Percentiles rank a stretch among this genome's conserved stretches.
phyloP scores from a whole-genome alignment of 2,888 invertebrate genomes.

The Xestia rhomboidea region DNA sequence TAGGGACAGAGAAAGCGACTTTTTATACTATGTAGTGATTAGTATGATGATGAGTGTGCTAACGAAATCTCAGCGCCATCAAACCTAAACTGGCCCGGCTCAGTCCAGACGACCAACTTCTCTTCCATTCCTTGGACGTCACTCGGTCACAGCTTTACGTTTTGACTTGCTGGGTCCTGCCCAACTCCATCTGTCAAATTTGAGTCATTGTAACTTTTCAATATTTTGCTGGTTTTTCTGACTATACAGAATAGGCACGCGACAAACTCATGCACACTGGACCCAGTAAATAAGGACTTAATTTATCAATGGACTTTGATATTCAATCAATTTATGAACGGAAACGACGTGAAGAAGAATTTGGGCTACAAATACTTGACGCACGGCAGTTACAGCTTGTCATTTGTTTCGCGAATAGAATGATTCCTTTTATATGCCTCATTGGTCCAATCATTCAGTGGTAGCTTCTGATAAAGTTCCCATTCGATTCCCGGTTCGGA shows the following conservation, averaged over 20 bases:
- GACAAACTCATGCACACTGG: constrained; percentile 11
- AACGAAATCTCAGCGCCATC: too few species aligned
- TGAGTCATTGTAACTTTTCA: neutral
- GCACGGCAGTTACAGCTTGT: neutral
- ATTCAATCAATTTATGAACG: constrained; percentile 25
- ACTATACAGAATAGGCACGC: constrained; percentile 28
- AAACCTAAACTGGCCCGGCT: too few species aligned
- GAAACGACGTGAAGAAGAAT: constrained; percentile 17
- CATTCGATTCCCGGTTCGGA: neutral
- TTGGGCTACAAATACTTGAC: neutral
- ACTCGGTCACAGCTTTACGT: neutral
- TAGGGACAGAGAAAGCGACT: too few species aligned
- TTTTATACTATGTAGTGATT: too few species aligned
- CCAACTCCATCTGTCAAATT: neutral
- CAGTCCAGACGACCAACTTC: neutral
- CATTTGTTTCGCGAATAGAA: too few species aligned
- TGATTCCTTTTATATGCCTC: neutral
- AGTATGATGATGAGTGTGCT: too few species aligned
- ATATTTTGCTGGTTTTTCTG: neutral
- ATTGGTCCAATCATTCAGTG: neutral
- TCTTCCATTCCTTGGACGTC: neutral
- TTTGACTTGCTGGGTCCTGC: neutral
- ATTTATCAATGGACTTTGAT: constrained; percentile 64
- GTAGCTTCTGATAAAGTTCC: neutral
- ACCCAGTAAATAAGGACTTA: constrained; percentile 30